These are phyloP conservation scores for Chironomus tentans DNA, from an alignment of 2,888 invertebrate genomes.

Conservation along the genomic window DNA sequence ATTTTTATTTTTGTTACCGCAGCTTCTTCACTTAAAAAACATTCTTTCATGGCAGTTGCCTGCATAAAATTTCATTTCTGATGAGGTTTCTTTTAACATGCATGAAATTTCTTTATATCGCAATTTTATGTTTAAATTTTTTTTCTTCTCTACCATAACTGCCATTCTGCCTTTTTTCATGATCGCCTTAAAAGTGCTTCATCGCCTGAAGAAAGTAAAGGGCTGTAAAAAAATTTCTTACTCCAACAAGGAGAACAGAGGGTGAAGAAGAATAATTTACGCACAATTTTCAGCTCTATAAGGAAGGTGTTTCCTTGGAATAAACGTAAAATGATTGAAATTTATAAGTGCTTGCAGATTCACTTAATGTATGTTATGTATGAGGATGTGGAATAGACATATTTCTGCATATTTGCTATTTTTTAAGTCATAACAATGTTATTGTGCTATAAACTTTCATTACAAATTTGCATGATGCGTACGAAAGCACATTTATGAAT, in stretches of 20 bases:
- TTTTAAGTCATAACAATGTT: not conserved
- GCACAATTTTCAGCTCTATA: not conserved
- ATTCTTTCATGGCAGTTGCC: not conserved
- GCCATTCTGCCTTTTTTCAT: not conserved
- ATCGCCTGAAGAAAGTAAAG: not conserved
- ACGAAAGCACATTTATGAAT: no score
- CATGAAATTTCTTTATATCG: constrained; percentile 16
- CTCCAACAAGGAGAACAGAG: not conserved
- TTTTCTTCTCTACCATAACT: not conserved
- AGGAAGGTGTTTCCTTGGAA: not conserved
- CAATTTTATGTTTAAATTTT: constrained; percentile 7
- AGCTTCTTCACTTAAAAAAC: not conserved
- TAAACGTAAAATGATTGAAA: constrained; percentile 1
- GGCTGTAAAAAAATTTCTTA: not conserved
- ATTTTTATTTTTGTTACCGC: not conserved
- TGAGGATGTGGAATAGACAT: not conserved
- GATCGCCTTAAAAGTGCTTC: not conserved
- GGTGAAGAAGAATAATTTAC: not conserved
- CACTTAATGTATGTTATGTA: not conserved
- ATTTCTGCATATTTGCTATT: not conserved
- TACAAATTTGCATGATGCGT: not conserved
- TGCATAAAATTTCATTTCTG: constrained; percentile 13
- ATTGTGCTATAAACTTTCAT: not conserved
- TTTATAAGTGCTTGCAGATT: constrained; percentile 6
- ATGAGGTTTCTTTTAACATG: not conserved